phyloP scores from a whole-genome alignment of 2,797 vertebrate species.

The Chaetodon trifasciatus region DNA sequence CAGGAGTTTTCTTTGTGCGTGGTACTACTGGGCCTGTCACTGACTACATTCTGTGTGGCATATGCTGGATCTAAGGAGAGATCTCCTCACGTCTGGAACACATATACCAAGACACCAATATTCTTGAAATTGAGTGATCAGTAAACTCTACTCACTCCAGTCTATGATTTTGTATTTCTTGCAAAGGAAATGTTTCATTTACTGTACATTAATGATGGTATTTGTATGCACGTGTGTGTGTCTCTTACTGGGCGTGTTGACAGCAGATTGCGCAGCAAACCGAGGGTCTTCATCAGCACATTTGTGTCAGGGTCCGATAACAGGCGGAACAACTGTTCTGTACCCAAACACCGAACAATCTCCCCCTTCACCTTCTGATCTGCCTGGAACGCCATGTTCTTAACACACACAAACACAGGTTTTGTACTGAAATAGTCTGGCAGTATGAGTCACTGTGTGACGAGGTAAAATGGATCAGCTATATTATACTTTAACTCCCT shows the following conservation, averaged over 20 bases:
- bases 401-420: slow-evolving; percentile 36
- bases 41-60: neutral
- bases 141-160: too few species aligned
- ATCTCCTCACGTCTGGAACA: neutral
- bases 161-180: neutral
- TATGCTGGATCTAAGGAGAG: neutral
- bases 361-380: slow-evolving; percentile 99
- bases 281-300: slow-evolving; percentile 98
- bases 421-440: neutral
- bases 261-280: slow-evolving; percentile 96
- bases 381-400: slow-evolving; percentile 99
- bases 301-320: slow-evolving; percentile 97
- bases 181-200: neutral
- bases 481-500: neutral
- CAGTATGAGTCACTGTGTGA: neutral
- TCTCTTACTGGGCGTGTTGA: slow-evolving; percentile 95
- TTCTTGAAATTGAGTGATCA: neutral
- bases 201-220: neutral
- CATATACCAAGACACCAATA: neutral
- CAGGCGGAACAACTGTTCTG: slow-evolving; percentile 96
- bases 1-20: neutral
- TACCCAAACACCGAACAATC: slow-evolving; percentile 95
- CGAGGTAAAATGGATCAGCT: neutral
- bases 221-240: neutral
- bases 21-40: neutral